Conservation (phyloP, 2,113 vertebrate genomes). For the Oryzias celebensis region DNA sequence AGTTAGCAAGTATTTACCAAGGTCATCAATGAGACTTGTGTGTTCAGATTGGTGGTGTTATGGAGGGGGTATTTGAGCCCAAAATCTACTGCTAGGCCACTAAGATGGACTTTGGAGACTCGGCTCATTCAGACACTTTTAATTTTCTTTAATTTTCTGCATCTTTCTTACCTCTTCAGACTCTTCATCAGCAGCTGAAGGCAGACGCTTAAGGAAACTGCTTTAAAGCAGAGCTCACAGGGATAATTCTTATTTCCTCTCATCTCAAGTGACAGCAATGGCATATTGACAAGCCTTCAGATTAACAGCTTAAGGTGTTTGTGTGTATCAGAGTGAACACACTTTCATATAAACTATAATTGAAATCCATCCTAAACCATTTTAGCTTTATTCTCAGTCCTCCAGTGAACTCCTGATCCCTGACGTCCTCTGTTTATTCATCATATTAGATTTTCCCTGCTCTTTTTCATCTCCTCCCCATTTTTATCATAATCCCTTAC, state of each 20-base stretch:
- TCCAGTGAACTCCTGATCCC: too few relatives aligned
- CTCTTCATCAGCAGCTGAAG: conserved; percentile 36
- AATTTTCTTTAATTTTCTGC: not conserved
- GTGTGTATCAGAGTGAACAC: conserved; percentile 8
- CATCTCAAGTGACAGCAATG: conserved; percentile 45
- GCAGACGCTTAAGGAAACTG: conserved; percentile 56
- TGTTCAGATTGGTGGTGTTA: too few relatives aligned
- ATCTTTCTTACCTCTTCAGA: not conserved
- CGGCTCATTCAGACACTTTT: too few relatives aligned
- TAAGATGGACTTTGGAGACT: too few relatives aligned
- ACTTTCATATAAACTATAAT: conserved; percentile 3
- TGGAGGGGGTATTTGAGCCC: too few relatives aligned
- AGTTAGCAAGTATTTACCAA: too few relatives aligned
- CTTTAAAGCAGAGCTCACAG: conserved; percentile 45
- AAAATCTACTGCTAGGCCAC: too few relatives aligned
- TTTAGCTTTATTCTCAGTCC: conserved; percentile 1
- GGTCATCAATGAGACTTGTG: too few relatives aligned
- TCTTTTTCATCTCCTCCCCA: too few relatives aligned
- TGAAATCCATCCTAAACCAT: conserved; percentile 30
- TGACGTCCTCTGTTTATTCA: too few relatives aligned
- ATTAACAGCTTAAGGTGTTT: conserved; percentile 58
- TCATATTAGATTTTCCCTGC: too few relatives aligned
- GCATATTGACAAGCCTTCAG: conserved; percentile 48
- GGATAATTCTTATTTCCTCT: conserved; percentile 42
- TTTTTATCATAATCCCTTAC: too few relatives aligned